A percentile compares a stretch with the other conserved stretches of the same genome.
phyloP scores from a whole-genome alignment of 2,888 invertebrate genomes.

The Drosophila suboccidentalis region DNA sequence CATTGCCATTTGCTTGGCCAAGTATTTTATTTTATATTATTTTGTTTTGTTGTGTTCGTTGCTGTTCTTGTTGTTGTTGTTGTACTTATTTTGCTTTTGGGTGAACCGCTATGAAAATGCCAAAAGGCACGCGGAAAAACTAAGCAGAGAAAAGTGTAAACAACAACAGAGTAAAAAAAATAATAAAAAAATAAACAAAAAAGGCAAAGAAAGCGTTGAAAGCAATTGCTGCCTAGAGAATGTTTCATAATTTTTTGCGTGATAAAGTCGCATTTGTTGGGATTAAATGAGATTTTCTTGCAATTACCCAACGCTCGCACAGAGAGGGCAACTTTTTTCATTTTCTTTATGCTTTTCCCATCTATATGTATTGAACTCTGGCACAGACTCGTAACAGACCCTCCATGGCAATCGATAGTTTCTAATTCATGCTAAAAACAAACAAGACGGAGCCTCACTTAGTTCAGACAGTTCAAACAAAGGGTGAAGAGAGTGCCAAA shows the following conservation, averaged over 20 bases:
- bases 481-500: conserved; percentile 6
- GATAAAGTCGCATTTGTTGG: conserved; percentile 80
- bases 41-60: conserved; percentile 9
- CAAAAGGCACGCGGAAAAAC: conserved; percentile 65
- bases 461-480: conserved; percentile 12
- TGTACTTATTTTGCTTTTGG: conserved; percentile 26
- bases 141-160: conserved; percentile 63
- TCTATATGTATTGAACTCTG: not conserved
- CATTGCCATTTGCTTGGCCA: conserved; percentile 62
- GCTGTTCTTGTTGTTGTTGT: conserved; percentile 15
- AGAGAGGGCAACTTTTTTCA: not conserved
- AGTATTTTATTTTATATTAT: conserved; percentile 39
- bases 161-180: conserved; percentile 33
- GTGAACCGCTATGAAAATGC: conserved; percentile 48
- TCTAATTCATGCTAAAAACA: conserved; percentile 63
- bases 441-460: conserved; percentile 19
- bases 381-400: not conserved
- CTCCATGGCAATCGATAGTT: conserved; percentile 61
- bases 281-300: conserved; percentile 83
- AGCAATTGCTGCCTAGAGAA: conserved; percentile 65
- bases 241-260: conserved; percentile 83
- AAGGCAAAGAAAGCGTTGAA: conserved; percentile 25
- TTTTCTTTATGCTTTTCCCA: not conserved
- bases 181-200: conserved; percentile 19
- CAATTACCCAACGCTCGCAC: conserved; percentile 73